Base-by-base conservation (phyloP, 2,797 vertebrate species). In the Nothura maculosa region DNA sequence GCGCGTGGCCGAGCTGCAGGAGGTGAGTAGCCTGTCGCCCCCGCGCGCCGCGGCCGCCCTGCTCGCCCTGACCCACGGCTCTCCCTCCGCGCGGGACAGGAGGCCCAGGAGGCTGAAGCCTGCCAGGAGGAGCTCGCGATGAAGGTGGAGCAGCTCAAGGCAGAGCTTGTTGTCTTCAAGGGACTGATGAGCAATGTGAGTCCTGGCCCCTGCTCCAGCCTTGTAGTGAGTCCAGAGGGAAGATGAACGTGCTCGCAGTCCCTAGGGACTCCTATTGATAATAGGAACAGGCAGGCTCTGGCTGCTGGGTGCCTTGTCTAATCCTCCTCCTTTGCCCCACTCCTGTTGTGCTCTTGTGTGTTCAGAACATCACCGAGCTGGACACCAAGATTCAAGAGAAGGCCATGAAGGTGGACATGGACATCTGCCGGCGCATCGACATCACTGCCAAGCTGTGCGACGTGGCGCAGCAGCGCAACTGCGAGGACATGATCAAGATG, bases 101-200 rank as follows among this genome's bases (percentile, higher is more conserved):
- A 99, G 93, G 98, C 99, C 93, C 99, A 99, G 92, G 99, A 99
- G 96, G 99, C 99, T 4, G 99, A 99, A 78, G 98, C 98, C 62
- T 99, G 99, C 93, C 99, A 99, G 93, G 99, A 99, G 55, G 99
- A 99, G 93, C 97, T 99, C 87, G 98, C 99, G 48, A 97, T 99
- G 97, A 98, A 99, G 97, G 99, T 99, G 88, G 98, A 99, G 96
- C 99, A 99, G 96, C 97, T 99, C 89, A 99, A 99, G 96, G 98
- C 99, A 3, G 99, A 99, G 96, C 97, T 99, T 67, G 99, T 99
- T 73, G 98, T 99, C 95, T 99, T 99, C 98, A 99, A 99, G 97
- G 99, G 99, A 82, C 98, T 99, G 93, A 99, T 99, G 99, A 99
- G 99, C 97, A 99, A 99, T 30, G 99, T 99, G 97, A 99, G 99